phyloP scores from a whole-genome alignment of 1,140 invertebrate species.

The Heliconius congener region DNA sequence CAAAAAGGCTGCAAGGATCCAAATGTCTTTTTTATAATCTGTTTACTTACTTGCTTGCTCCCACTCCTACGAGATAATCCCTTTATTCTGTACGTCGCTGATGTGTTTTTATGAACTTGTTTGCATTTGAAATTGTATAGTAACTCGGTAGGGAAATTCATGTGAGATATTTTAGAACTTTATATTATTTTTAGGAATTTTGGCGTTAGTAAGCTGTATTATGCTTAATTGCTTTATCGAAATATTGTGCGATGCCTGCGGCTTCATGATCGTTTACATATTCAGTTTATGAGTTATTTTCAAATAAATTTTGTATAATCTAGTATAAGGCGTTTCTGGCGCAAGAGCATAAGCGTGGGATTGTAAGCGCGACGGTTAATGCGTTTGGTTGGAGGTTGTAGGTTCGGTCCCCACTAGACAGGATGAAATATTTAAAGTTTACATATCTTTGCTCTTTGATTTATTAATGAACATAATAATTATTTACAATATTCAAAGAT shows the following conservation, averaged over 20 bases:
- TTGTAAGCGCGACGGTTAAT: too few relatives aligned
- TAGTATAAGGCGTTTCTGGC: too few relatives aligned
- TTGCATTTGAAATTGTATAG: conserved; percentile 27
- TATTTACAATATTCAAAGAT: too few relatives aligned
- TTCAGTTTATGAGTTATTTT: background rate
- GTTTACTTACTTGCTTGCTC: conserved; percentile 70
- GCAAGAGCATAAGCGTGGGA: too few relatives aligned
- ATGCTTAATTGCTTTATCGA: background rate
- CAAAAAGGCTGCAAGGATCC: conserved; percentile 35
- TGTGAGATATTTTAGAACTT: background rate
- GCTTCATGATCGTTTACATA: background rate
- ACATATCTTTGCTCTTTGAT: too few relatives aligned
- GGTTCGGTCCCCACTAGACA: too few relatives aligned
- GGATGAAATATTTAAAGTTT: too few relatives aligned
- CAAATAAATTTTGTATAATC: background rate
- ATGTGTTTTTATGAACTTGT: conserved; percentile 52
- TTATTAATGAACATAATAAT: too few relatives aligned
- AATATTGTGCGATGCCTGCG: background rate
- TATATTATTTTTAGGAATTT: conserved; percentile 8
- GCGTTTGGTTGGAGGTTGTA: too few relatives aligned
- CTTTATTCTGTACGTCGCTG: conserved; percentile 48
- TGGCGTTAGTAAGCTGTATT: background rate
- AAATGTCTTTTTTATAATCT: conserved; percentile 74
- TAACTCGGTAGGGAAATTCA: background rate
- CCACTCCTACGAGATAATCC: conserved; percentile 61